Conservation (phyloP, 2,113 vertebrate species). For the Erythrocercus mccallii region DNA sequence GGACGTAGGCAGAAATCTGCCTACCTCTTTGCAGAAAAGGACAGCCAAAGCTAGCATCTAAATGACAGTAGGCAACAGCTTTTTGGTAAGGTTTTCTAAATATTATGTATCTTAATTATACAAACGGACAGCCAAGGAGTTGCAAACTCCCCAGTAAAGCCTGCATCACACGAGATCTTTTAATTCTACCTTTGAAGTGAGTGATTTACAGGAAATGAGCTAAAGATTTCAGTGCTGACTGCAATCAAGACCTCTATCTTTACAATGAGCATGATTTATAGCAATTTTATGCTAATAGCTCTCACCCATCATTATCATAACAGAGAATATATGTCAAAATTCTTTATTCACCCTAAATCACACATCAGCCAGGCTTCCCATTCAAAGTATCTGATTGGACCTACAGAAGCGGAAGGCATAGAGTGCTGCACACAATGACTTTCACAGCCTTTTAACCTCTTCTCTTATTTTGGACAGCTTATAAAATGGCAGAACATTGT, state of each 20-base stretch:
- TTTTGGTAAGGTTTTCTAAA: conserved; percentile 6
- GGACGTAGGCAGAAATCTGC: background rate
- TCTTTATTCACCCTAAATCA: background rate
- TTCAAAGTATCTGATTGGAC: background rate
- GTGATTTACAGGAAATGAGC: background rate
- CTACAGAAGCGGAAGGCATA: background rate
- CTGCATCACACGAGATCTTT: background rate
- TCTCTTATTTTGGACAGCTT: background rate
- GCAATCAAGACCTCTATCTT: background rate
- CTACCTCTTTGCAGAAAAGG: background rate
- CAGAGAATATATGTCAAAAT: background rate
- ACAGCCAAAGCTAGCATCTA: background rate
- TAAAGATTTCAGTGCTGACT: background rate
- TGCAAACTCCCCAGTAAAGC: background rate
- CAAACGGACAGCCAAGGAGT: background rate
- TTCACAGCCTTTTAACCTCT: background rate
- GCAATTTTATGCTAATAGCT: background rate
- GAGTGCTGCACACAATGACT: background rate
- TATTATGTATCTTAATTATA: background rate
- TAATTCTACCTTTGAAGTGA: background rate
- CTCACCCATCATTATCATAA: background rate
- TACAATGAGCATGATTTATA: background rate
- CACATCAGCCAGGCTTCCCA: background rate
- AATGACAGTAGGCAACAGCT: background rate
- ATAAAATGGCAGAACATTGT: background rate